Evolutionary conservation across 2,888 invertebrate species (phyloP).

Genomic region (Leptothorax acervorum): DNA sequence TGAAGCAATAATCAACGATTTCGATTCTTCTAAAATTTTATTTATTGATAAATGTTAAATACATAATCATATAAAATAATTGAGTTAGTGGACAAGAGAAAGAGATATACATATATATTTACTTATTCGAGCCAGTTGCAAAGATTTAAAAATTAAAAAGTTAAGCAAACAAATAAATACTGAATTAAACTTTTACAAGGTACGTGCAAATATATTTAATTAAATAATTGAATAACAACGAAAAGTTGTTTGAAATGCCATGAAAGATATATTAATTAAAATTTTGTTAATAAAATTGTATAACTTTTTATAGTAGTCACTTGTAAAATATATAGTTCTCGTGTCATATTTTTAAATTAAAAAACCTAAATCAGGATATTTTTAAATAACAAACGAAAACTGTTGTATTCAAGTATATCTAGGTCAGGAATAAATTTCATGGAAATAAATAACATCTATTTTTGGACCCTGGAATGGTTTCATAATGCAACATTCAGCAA

Average conservation of each 20-base stretch:
- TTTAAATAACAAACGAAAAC: background rate
- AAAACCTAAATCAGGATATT: background rate
- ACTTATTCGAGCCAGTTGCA: background rate
- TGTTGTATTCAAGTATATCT: background rate
- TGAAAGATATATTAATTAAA: background rate
- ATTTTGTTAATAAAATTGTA: background rate
- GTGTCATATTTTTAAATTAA: background rate
- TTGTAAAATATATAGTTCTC: background rate
- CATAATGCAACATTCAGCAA: conserved; percentile 26
- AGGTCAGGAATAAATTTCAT: conserved; percentile 1
- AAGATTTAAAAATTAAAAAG: background rate
- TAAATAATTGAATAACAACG: background rate
- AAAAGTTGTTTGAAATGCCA: background rate
- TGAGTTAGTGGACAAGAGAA: background rate
- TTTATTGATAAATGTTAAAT: background rate
- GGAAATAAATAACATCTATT: conserved; percentile 2
- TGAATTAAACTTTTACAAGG: background rate
- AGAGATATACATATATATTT: background rate
- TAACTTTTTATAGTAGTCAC: background rate
- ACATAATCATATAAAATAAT: background rate
- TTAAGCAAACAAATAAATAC: background rate
- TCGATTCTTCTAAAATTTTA: background rate
- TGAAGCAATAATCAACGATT: background rate
- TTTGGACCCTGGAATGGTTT: background rate
- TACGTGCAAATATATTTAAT: background rate